A percentile compares a stretch with the other conserved stretches of the same genome.
Evolutionary conservation across 1,140 invertebrate genomes (phyloP).

Genomic region (Brachionus koreanus): DNA sequence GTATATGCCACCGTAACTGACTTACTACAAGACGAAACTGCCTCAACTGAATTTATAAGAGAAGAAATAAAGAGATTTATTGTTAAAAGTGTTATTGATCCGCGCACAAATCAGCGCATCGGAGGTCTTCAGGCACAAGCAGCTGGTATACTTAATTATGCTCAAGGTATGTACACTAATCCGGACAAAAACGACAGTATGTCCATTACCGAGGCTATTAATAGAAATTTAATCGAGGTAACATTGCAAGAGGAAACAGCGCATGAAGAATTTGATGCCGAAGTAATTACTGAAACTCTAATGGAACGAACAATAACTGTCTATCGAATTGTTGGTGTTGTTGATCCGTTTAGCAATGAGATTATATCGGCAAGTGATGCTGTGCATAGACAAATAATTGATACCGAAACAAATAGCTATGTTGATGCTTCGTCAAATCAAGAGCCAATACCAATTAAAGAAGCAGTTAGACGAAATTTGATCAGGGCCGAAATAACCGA

Average conservation of each 20-base stretch:
- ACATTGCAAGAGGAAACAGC: slow-evolving; percentile 4
- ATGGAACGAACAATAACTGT: slow-evolving; percentile 29
- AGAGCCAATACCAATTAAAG: not conserved
- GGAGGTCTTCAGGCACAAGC: slow-evolving; percentile 43
- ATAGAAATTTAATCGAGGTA: slow-evolving; percentile 11
- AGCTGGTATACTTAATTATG: slow-evolving; percentile 40
- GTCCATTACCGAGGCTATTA: slow-evolving; percentile 29
- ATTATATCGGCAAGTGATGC: slow-evolving; percentile 28
- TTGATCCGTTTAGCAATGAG: slow-evolving; percentile 38
- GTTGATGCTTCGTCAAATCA: not conserved
- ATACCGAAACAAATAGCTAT: slow-evolving; percentile 43
- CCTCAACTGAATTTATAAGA: slow-evolving; percentile 13
- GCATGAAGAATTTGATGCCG: slow-evolving; percentile 36
- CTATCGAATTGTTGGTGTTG: slow-evolving; percentile 2
- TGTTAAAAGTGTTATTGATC: slow-evolving; percentile 44
- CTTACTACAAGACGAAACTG: not conserved
- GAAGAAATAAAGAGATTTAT: slow-evolving; percentile 38
- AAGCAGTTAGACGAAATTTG: slow-evolving; percentile 18
- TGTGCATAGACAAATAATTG: slow-evolving; percentile 15
- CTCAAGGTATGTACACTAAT: slow-evolving; percentile 43
- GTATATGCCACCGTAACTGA: slow-evolving; percentile 43
- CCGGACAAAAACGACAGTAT: slow-evolving; percentile 8
- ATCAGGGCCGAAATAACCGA: slow-evolving; percentile 32
- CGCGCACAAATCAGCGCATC: not conserved
- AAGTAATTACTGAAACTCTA: slow-evolving; percentile 41